Evolutionary conservation across 2,888 invertebrate genomes (phyloP).

Genomic region (Pemphredon lugubris): DNA sequence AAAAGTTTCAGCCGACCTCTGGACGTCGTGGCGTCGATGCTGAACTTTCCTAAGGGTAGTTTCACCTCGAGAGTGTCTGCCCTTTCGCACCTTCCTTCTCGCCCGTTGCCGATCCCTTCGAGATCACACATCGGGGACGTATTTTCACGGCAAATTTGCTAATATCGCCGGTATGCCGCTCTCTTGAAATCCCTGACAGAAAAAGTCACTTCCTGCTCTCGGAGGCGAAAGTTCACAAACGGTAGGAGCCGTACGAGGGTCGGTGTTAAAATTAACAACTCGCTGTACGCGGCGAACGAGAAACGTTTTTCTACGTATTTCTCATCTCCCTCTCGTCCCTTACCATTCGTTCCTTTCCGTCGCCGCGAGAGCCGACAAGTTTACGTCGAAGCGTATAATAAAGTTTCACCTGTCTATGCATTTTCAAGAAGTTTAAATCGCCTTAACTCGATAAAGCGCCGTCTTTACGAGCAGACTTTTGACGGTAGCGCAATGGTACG

Average conservation of each 20-base stretch:
- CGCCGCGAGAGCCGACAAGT: conserved; percentile 37
- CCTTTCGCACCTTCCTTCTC: neutral
- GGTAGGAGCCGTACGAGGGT: conserved; percentile 25
- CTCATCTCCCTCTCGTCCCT: conserved; percentile 2
- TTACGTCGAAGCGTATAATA: conserved; percentile 30
- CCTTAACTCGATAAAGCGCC: conserved; percentile 69
- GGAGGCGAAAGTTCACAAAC: conserved; percentile 45
- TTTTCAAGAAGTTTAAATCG: conserved; percentile 70
- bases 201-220: conserved; percentile 49
- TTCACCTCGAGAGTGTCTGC: neutral
- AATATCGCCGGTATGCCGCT: conserved; percentile 66
- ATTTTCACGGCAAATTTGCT: conserved; percentile 66
- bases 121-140: conserved; percentile 69
- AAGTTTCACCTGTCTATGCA: conserved; percentile 46
- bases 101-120: conserved; percentile 53
- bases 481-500: neutral
- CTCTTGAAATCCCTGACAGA: conserved; percentile 53
- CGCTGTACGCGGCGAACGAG: conserved; percentile 37
- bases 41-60: conserved; percentile 57
- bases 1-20: conserved; percentile 62
- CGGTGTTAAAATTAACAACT: conserved; percentile 69
- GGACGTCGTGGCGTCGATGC: conserved; percentile 52
- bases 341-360: too few relatives aligned
- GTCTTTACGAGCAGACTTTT: conserved; percentile 12
- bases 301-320: conserved; percentile 28